Percentiles rank a stretch among this genome's conserved stretches.
phyloP scores from a whole-genome alignment of 2,888 invertebrate genomes.

The Bugula neritina region DNA sequence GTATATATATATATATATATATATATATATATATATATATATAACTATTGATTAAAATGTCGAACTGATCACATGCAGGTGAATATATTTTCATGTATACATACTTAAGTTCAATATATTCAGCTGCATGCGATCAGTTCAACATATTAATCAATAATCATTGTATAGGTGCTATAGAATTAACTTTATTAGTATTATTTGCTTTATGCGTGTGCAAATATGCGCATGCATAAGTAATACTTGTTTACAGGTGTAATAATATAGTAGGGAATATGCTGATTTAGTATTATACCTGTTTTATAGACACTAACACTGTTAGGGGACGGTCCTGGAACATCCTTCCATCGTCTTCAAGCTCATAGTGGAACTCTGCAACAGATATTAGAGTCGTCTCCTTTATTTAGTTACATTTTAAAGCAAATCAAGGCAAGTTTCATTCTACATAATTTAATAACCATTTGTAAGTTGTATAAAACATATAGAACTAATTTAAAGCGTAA shows the following conservation, averaged over 20 bases:
- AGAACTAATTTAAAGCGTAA: no score
- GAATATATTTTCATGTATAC: neutral
- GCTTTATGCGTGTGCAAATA: neutral
- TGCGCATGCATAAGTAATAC: no score
- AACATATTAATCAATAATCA: no score
- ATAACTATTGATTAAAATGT: neutral
- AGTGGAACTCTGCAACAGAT: constrained; percentile 46
- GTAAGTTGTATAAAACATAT: no score
- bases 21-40: neutral
- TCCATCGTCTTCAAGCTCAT: constrained; percentile 46
- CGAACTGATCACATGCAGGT: neutral
- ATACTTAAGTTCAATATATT: no score
- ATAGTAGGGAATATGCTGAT: no score
- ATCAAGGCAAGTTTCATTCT: constrained; percentile 52
- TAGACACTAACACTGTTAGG: constrained; percentile 6
- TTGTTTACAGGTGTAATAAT: no score
- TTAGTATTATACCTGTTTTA: constrained; percentile 5
- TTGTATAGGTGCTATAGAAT: no score
- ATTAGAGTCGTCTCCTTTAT: constrained; percentile 43
- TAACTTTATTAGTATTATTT: no score
- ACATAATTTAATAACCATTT: no score
- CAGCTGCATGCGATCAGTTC: no score
- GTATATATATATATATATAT: neutral
- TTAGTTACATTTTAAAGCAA: constrained; percentile 43
- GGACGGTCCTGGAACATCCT: constrained; percentile 42